Conservation (phyloP, 2,797 vertebrate genomes). For the Myotis vivesi region DNA sequence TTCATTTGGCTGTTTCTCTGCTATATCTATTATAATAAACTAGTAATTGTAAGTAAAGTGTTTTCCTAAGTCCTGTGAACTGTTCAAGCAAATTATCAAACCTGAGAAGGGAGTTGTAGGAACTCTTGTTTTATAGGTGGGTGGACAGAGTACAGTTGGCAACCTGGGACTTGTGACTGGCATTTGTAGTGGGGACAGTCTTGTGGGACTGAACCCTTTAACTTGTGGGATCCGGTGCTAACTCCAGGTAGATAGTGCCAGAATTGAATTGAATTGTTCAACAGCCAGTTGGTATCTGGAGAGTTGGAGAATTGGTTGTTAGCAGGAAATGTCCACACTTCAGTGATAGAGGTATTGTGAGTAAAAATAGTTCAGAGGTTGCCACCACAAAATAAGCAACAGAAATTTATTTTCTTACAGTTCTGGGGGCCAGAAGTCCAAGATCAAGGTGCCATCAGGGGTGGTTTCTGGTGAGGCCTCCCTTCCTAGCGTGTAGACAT, state of each 20-base stretch:
- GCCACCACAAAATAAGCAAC: neutral
- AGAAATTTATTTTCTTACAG: conserved; percentile 4
- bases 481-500: neutral
- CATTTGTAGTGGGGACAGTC: neutral
- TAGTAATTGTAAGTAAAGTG: neutral
- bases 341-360: neutral
- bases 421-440: neutral
- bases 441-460: neutral
- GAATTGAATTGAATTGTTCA: neutral
- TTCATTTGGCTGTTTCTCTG: neutral
- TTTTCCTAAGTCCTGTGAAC: neutral
- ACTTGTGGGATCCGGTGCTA: neutral
- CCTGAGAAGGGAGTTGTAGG: neutral
- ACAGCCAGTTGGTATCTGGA: neutral
- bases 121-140: neutral
- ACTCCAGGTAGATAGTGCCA: neutral
- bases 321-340: neutral
- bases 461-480: neutral
- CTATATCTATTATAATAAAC: neutral
- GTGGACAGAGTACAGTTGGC: neutral
- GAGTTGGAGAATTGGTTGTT: neutral
- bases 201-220: neutral
- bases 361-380: neutral
- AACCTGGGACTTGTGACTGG: neutral
- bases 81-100: neutral